Base-by-base conservation (phyloP, 2,888 invertebrate genomes). In the Ophion obscuratus region DNA sequence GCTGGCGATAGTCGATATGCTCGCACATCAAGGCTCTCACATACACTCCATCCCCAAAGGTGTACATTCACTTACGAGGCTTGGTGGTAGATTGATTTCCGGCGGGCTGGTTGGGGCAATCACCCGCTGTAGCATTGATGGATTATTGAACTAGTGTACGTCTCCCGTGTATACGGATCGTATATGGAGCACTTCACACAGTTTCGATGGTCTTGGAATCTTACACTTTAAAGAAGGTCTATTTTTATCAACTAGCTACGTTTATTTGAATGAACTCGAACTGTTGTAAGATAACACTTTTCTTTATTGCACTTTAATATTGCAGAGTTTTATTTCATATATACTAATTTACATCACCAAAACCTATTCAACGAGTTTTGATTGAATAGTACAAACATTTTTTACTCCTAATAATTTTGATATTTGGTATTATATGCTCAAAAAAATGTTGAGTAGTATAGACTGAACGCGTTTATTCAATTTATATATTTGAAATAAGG, bases 21-120 rank as follows among this genome's bases (percentile, higher is more conserved):
- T 31, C 40, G 74, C 40, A 40, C 40, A 40, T 36, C 40, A 20
- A 7, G 36, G 36, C 74, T 59, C 40, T 62, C 59, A 61, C 74
- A 31, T 9, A 20, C 61, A 44, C 31, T 74, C 40, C 24, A 61
- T 59, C 36, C 70, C 68, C 10, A 20, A 20, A 40, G 40, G n/a
- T 24, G 71, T 71, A 74, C 40, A 74, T 74, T 74, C 74, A 74
- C 74, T 74, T 44, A 61, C 74, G 74, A 61, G 61, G 7, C 74
- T 61, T n/a, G 36, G 74, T 61, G 20, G 74, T 40, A 40, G 74
- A 74, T 74, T 59, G 74, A 74, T 74, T 61, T 74, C 61, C 74
- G 74, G 61, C 53, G 57, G n/a, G 71, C 31, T 61, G 74, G 74
- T 74, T 20, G 61, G 74, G 59, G 61, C 61, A 74, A 74, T 74